phyloP scores from a whole-genome alignment of 2,888 invertebrate genomes.

The Strigamia maritima region DNA sequence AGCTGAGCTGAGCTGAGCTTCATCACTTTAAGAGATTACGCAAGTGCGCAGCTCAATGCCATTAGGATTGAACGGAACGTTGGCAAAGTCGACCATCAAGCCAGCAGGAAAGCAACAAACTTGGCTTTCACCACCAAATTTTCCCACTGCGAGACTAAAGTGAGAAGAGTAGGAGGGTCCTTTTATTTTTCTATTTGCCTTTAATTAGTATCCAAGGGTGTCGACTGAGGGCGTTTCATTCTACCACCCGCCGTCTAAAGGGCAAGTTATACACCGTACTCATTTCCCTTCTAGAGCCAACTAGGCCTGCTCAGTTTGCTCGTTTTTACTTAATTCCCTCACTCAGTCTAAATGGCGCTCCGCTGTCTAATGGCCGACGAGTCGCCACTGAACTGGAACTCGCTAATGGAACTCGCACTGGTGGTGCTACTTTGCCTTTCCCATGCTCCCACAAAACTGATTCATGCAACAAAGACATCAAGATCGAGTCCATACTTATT shows the following conservation, averaged over 20 bases:
- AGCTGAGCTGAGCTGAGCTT: no score
- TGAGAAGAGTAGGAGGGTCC: conserved; percentile 15
- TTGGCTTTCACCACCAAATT: conserved; percentile 20
- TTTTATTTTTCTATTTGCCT: conserved; percentile 23
- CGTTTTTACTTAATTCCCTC: conserved; percentile 23
- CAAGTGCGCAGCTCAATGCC: no score
- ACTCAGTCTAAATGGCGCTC: conserved; percentile 19
- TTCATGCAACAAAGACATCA: conserved; percentile 12
- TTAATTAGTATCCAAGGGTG: conserved; percentile 23
- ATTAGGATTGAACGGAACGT: neutral
- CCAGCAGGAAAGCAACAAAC: conserved; percentile 20
- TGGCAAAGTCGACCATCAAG: conserved; percentile 7
- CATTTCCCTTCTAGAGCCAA: conserved; percentile 14
- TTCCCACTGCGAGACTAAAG: conserved; percentile 23
- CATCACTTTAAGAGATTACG: no score
- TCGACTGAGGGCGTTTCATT: conserved; percentile 20
- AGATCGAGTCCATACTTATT: conserved; percentile 1
- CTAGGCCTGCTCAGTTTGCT: neutral
- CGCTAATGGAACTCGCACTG: conserved; percentile 10
- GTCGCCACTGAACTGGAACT: conserved; percentile 15
- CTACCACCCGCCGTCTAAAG: conserved; percentile 16
- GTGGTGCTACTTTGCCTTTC: neutral
- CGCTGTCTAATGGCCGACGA: conserved; percentile 20
- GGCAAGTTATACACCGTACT: conserved; percentile 19
- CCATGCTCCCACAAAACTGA: conserved; percentile 1